A percentile compares a stretch with the other conserved stretches of the same genome.
phyloP scores from a whole-genome alignment of 2,888 invertebrate genomes.

The Ectobius pallidus region DNA sequence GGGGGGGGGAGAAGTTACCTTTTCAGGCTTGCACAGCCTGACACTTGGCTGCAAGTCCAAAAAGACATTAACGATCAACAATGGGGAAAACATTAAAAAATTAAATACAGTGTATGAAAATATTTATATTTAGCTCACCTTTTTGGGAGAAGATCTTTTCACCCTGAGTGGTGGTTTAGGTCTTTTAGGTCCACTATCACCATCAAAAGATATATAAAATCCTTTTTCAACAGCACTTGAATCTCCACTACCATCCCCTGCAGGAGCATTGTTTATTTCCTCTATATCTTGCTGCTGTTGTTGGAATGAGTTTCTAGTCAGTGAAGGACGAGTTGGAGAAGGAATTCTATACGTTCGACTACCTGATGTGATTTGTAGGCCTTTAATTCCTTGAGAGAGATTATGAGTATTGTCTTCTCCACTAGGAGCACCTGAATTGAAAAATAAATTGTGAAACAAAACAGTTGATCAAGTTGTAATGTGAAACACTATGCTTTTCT shows the following conservation, averaged over 20 bases:
- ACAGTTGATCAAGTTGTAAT: no score
- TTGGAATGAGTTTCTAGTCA: slow-evolving; percentile 75
- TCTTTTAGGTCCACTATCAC: slow-evolving; percentile 79
- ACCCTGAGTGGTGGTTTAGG: slow-evolving; percentile 86
- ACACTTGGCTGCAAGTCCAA: no score
- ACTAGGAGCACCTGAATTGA: slow-evolving; percentile 29
- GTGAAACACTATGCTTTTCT: no score
- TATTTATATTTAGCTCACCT: no score
- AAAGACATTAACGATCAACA: no score
- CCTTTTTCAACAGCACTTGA: slow-evolving; percentile 67
- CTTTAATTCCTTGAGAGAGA: slow-evolving; percentile 70
- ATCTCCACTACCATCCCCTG: slow-evolving; percentile 49
- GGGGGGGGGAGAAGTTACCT: no score
- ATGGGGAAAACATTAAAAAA: no score
- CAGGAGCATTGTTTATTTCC: background rate
- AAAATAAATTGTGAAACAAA: no score
- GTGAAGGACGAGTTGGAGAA: slow-evolving; percentile 80
- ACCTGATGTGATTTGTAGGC: slow-evolving; percentile 85
- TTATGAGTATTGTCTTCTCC: background rate
- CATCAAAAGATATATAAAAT: slow-evolving; percentile 93
- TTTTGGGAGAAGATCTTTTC: slow-evolving; percentile 78
- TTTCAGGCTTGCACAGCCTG: no score
- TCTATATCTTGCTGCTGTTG: slow-evolving; percentile 43
- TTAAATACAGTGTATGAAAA: no score
- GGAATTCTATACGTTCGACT: slow-evolving; percentile 88